phyloP scores from a whole-genome alignment of 1,140 invertebrate genomes.

The Hestina assimilis region DNA sequence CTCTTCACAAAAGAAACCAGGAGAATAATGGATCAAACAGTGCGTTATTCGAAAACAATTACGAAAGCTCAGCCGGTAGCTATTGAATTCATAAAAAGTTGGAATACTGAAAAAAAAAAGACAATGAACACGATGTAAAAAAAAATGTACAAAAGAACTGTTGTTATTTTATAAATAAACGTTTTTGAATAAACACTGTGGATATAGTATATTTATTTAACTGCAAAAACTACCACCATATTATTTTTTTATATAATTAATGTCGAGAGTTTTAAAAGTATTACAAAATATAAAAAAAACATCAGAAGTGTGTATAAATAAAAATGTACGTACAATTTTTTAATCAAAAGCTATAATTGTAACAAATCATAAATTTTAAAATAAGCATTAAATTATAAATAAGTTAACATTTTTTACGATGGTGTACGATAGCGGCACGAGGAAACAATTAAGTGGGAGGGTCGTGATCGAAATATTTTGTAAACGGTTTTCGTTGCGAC shows the following conservation, averaged over 20 bases:
- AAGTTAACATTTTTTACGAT: background rate
- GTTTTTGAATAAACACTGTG: background rate
- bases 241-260: too few species aligned
- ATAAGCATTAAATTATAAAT: background rate
- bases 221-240: too few species aligned
- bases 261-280: too few species aligned
- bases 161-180: conserved; percentile 8
- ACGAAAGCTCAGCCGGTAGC: conserved; percentile 17
- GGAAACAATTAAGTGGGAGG: conserved; percentile 50
- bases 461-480: conserved; percentile 65
- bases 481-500: conserved; percentile 48
- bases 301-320: too few species aligned
- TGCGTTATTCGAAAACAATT: conserved; percentile 19
- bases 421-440: conserved; percentile 18
- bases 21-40: conserved; percentile 1
- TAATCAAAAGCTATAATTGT: too few species aligned
- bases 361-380: background rate
- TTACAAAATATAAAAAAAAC: too few species aligned
- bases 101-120: conserved; percentile 6
- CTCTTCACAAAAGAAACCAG: conserved; percentile 17
- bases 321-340: too few species aligned
- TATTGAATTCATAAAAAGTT: conserved; percentile 13
- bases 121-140: conserved; percentile 10
- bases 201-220: too few species aligned
- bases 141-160: conserved; percentile 11